Evolutionary conservation across 2,113 vertebrate species (phyloP).

Genomic region (Engraulis encrasicolus): DNA sequence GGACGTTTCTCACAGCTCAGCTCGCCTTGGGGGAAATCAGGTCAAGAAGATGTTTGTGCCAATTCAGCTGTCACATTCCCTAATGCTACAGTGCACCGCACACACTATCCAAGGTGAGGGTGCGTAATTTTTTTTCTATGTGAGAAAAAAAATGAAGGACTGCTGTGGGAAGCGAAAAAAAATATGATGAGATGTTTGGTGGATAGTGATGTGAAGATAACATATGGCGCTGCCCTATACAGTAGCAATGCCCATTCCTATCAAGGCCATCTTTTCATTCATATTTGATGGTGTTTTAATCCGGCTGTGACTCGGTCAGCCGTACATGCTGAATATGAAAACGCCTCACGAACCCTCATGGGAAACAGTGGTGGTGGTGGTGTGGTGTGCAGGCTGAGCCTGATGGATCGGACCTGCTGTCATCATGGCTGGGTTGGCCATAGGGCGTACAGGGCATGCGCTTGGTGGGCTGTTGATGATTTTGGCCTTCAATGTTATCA

Average conservation of each 20-base stretch:
- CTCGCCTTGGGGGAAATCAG: conserved; percentile 65
- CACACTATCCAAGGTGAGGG: conserved; percentile 55
- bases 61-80: conserved; percentile 33
- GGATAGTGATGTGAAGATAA: conserved; percentile 14
- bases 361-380: background rate
- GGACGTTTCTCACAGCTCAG: conserved; percentile 61
- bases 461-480: too few relatives aligned
- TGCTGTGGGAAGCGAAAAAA: conserved; percentile 47
- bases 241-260: conserved; percentile 21
- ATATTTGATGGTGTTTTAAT: conserved; percentile 47
- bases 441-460: too few relatives aligned
- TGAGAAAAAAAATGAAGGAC: conserved; percentile 53
- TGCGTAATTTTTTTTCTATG: conserved; percentile 19
- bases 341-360: background rate
- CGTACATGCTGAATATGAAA: conserved; percentile 35
- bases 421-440: too few relatives aligned
- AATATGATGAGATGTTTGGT: background rate
- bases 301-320: conserved; percentile 33
- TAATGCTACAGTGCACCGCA: conserved; percentile 59
- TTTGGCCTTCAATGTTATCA: too few relatives aligned
- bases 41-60: conserved; percentile 41
- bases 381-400: background rate
- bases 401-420: background rate
- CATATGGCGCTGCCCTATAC: conserved; percentile 25
- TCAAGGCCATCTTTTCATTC: background rate